phyloP scores from a whole-genome alignment of 1,140 invertebrate species.

The Laodelphax striatellus region DNA sequence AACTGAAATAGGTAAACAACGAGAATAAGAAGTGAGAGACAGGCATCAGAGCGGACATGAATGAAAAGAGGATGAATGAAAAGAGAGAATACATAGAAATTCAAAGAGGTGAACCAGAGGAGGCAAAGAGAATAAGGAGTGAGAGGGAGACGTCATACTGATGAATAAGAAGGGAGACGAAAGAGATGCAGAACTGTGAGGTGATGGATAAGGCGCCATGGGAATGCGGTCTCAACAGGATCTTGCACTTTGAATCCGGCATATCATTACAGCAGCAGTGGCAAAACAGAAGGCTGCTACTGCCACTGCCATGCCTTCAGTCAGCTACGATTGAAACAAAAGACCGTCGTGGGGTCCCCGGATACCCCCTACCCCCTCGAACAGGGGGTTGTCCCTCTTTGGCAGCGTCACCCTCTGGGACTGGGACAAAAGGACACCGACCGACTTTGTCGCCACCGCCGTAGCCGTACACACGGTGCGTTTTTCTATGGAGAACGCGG shows the following conservation, averaged over 20 bases:
- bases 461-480: no score
- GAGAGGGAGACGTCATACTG: background rate
- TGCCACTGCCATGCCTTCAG: background rate
- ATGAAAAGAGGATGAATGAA: no score
- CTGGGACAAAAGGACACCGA: no score
- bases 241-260: conserved; percentile 1
- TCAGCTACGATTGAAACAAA: conserved; percentile 8
- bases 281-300: background rate
- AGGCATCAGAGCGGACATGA: no score
- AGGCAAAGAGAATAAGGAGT: no score
- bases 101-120: no score
- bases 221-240: conserved; percentile 11
- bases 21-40: no score
- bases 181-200: background rate
- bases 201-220: conserved; percentile 6
- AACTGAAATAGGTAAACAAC: no score
- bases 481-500: background rate
- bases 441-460: no score
- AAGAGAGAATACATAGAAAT: no score
- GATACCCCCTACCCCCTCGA: background rate
- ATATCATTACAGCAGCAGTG: conserved; percentile 6
- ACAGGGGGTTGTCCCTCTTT: background rate
- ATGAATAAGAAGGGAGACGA: background rate
- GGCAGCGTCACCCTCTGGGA: background rate
- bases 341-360: background rate